A percentile compares a stretch with the other conserved stretches of the same genome.
Conservation (phyloP, 2,888 invertebrate genomes). For the Rhorus exstirpatorius region DNA sequence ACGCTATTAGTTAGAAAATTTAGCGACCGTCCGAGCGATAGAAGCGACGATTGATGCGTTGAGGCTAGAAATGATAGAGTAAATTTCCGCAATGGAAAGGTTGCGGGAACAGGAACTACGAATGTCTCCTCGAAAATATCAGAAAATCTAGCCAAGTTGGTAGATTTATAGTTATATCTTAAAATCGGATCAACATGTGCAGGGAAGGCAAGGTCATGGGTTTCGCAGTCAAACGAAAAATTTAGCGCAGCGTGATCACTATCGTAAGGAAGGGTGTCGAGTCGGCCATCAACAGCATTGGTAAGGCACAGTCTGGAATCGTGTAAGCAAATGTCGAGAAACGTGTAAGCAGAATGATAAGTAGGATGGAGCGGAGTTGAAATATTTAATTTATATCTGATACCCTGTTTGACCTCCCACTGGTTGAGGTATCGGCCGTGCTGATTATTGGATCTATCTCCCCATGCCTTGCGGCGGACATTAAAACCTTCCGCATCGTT, state of each 20-base stretch:
- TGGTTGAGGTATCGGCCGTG: too few relatives aligned
- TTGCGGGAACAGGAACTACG: slow-evolving; percentile 35
- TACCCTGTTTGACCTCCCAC: too few relatives aligned
- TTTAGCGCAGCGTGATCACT: background rate
- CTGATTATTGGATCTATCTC: too few relatives aligned
- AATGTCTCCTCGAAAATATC: slow-evolving; percentile 3
- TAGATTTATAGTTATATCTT: slow-evolving; percentile 35
- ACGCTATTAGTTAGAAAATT: background rate
- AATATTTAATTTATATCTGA: too few relatives aligned
- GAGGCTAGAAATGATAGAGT: background rate
- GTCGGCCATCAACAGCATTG: too few relatives aligned
- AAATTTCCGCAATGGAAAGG: slow-evolving; percentile 37
- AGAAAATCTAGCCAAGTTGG: slow-evolving; percentile 59
- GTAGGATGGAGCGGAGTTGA: too few relatives aligned
- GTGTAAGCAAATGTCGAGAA: too few relatives aligned
- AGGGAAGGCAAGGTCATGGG: background rate
- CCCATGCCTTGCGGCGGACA: too few relatives aligned
- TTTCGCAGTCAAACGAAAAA: too few relatives aligned
- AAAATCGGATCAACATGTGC: background rate
- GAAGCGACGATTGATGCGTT: background rate
- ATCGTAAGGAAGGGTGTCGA: too few relatives aligned
- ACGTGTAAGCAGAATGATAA: too few relatives aligned
- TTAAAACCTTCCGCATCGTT: slow-evolving; percentile 41
- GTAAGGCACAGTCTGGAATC: too few relatives aligned
- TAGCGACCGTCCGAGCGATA: background rate